Evolutionary conservation across 2,797 vertebrate species (phyloP).

Genomic region (Danio choprae): DNA sequence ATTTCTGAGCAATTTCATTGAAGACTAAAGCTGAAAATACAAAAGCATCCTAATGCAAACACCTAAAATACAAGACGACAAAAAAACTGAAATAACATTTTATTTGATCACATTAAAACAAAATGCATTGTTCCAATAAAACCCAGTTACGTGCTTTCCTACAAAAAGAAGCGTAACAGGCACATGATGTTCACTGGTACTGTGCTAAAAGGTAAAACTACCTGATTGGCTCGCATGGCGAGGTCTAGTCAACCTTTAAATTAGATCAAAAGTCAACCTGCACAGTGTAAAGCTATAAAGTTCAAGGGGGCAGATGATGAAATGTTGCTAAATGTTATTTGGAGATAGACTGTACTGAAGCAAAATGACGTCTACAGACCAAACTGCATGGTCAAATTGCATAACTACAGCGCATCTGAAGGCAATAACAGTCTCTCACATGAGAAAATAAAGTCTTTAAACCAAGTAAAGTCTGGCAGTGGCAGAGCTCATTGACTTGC

Average conservation of each 20-base stretch:
- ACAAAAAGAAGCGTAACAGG: background rate
- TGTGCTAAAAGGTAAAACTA: background rate
- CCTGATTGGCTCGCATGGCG: background rate
- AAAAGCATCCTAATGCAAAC: background rate
- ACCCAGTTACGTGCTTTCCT: background rate
- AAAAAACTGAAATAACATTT: background rate
- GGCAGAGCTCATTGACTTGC: background rate
- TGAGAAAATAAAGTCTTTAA: constrained; percentile 15
- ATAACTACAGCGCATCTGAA: background rate
- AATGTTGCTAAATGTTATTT: background rate
- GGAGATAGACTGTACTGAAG: no score
- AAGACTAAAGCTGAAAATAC: background rate
- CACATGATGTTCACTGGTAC: background rate
- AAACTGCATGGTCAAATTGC: background rate
- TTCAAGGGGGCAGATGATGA: background rate
- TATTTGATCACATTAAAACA: background rate
- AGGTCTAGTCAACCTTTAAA: background rate
- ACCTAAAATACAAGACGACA: no score
- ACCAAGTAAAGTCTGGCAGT: background rate
- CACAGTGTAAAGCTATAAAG: background rate
- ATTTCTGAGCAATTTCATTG: background rate
- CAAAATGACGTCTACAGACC: background rate
- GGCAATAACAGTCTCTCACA: background rate
- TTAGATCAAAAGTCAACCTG: background rate
- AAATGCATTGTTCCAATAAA: background rate